Base-by-base conservation (phyloP, 1,140 invertebrate genomes). In the Meloidogyne exigua region DNA sequence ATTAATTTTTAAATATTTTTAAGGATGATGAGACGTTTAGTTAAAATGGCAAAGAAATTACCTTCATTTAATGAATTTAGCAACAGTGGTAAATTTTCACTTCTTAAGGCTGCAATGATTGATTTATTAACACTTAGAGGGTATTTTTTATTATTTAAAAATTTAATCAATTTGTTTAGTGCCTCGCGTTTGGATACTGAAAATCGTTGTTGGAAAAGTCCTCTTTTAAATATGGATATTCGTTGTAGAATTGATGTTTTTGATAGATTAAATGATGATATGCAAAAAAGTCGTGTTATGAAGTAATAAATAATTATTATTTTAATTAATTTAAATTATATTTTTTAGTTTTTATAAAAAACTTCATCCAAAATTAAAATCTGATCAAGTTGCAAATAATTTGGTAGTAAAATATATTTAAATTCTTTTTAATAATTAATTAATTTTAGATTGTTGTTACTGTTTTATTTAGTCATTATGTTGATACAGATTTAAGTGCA, bases 91-190 rank as follows among this genome's bases (percentile, higher is more conserved):
- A 86, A 87, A 66, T 82, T 87, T 57, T 69, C 74, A 13, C 69
- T 86, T 67, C 76, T 86, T 32, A 86, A 96, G 89, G 93, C 57
- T 21, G 79, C 75, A 42, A 85, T 85, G 82, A 79, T 86, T 68
- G 76, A 85, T 25, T 76, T 85, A 76, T 65, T 86, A 11, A 85
- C 84, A 23, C 76, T 85, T 28, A 76, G 84, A 42, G 82, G 75
- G 32, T 78, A 32, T 9, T 23, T 69, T 32, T 49, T 28, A 26
- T 44, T 68, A 42, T 25, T 71, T 15, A 65, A 49, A 28, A 25
- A 21, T 49, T 72, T 32, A 32, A 44, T 65, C 21, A 5, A 23
- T 11, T 9, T 74, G 73, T 73, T 62, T 64, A 69, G 82, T 44
- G 82, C 83, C 5, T 69, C 80, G 65, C 77, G 79, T 18, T 82